Evolutionary conservation across 2,113 vertebrate genomes (phyloP).

Genomic region (Gallinago undulata): DNA sequence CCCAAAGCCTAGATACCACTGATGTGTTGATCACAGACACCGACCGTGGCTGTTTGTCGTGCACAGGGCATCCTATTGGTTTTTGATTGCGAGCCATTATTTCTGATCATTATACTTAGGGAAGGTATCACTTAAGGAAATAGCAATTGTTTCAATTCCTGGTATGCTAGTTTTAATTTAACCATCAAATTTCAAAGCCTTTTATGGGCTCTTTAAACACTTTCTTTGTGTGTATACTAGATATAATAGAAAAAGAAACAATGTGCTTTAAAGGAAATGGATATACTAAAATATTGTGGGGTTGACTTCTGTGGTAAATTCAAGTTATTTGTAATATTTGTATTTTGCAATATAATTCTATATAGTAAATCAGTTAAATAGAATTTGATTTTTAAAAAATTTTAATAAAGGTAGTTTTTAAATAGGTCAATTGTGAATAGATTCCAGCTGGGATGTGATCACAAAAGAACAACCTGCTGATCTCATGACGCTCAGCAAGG

Average conservation of each 20-base stretch:
- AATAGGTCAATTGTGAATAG: neutral
- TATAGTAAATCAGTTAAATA: neutral
- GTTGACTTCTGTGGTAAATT: neutral
- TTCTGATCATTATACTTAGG: neutral
- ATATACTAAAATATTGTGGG: neutral
- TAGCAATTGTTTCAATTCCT: neutral
- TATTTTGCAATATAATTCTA: neutral
- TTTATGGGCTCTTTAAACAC: neutral
- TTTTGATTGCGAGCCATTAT: neutral
- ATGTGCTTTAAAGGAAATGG: neutral
- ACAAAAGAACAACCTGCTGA: neutral
- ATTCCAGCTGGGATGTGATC: neutral
- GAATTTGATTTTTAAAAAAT: neutral
- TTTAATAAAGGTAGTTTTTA: neutral
- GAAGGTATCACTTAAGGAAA: neutral
- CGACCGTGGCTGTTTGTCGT: neutral
- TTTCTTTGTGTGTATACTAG: neutral
- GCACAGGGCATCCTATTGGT: accelerated
- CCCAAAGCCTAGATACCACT: too few species aligned
- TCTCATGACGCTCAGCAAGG: neutral
- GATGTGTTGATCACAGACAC: neutral
- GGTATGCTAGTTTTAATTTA: neutral
- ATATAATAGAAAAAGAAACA: neutral
- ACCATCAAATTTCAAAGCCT: neutral
- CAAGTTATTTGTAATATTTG: neutral